phyloP scores from a whole-genome alignment of 2,797 vertebrate genomes.

The Xenopus petersii region DNA sequence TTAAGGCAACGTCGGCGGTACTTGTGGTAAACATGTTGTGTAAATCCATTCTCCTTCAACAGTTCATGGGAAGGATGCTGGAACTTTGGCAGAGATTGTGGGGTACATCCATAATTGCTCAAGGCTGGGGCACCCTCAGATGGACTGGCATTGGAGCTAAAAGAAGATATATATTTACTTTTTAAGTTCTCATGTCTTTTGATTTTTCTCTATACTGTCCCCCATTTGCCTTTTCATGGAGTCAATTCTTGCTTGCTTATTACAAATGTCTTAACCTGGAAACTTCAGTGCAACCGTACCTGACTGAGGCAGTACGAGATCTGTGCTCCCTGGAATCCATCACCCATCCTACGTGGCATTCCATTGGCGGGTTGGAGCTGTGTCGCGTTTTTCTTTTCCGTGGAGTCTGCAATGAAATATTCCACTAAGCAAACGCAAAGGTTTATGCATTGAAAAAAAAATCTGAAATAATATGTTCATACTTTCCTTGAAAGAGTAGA shows the following conservation, averaged over 20 bases:
- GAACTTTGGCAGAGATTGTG: slow-evolving; percentile 96
- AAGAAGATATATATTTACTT: neutral
- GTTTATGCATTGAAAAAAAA: no score
- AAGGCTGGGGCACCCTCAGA: slow-evolving; percentile 85
- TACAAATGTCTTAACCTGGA: no score
- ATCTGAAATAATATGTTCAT: no score
- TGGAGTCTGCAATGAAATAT: slow-evolving; percentile 73
- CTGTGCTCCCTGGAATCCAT: slow-evolving; percentile 98
- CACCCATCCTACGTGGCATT: slow-evolving; percentile 97
- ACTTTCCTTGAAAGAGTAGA: no score
- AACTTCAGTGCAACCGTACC: slow-evolving; percentile 62
- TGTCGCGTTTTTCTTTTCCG: slow-evolving; percentile 96
- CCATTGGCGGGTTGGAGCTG: slow-evolving; percentile 96
- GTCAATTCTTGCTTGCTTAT: no score
- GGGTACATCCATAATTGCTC: slow-evolving; percentile 89
- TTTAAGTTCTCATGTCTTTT: no score
- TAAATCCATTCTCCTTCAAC: slow-evolving; percentile 98
- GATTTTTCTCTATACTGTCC: no score
- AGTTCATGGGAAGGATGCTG: slow-evolving; percentile 97
- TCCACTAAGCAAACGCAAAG: no score
- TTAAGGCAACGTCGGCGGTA: slow-evolving; percentile 97
- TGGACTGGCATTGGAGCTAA: slow-evolving; percentile 86
- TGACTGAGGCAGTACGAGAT: slow-evolving; percentile 91
- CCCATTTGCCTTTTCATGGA: no score
- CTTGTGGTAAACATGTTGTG: slow-evolving; percentile 98